phyloP scores from a whole-genome alignment of 2,797 vertebrate genomes.

The Fundulus diaphanus region DNA sequence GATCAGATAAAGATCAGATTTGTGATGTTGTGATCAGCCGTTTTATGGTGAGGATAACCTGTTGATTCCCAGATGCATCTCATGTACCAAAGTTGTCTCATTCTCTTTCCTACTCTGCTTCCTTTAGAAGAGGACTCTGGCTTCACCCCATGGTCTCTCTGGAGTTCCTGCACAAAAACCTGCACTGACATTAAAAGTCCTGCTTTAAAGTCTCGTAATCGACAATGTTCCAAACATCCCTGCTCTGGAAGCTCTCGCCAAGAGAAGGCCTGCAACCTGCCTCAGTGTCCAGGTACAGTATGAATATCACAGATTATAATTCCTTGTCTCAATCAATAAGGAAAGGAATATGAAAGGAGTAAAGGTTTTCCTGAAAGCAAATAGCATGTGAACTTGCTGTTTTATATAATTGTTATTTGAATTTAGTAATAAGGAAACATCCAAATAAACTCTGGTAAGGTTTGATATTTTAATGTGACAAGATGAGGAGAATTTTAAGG shows the following conservation, averaged over 20 bases:
- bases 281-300: constrained; percentile 88
- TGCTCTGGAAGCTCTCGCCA: constrained; percentile 81
- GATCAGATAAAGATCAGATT: not conserved
- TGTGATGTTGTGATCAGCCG: not conserved
- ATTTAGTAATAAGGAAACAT: not conserved
- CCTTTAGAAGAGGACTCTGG: constrained; percentile 76
- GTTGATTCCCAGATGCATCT: not conserved
- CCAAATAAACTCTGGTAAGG: not conserved
- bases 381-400: not conserved
- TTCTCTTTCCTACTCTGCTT: not conserved
- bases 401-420: not conserved
- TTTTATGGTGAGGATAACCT: not conserved
- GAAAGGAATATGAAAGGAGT: not conserved
- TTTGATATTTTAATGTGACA: not conserved
- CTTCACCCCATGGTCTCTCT: constrained; percentile 82
- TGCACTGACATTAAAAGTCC: constrained; percentile 81
- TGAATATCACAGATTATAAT: not conserved
- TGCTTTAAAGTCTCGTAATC: constrained; percentile 78
- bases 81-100: not conserved
- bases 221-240: constrained; percentile 78
- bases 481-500: not conserved
- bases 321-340: not conserved
- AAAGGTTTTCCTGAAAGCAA: not conserved
- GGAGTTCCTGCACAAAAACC: constrained; percentile 85
- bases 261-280: constrained; percentile 87